Conservation (phyloP, 2,113 vertebrate genomes). For the Harpagus bidentatus region DNA sequence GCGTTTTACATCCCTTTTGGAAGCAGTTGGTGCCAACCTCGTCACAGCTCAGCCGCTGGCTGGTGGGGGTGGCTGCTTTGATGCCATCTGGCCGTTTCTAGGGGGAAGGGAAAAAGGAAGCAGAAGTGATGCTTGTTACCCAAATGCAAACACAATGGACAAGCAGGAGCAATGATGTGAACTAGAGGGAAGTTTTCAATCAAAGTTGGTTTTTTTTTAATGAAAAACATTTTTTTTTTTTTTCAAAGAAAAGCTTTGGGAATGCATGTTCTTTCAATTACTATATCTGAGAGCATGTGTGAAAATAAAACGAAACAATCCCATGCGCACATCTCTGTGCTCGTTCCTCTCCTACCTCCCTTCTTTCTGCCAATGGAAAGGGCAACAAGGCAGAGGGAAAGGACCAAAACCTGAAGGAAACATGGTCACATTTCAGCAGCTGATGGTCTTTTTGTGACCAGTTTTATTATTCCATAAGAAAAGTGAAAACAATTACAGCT, state of each 20-base stretch:
- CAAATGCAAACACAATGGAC: not conserved
- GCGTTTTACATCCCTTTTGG: not conserved
- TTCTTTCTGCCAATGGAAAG: not conserved
- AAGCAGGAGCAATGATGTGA: not conserved
- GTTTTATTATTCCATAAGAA: not conserved
- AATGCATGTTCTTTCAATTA: not conserved
- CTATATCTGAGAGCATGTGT: not conserved
- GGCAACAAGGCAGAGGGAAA: not conserved
- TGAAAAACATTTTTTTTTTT: not conserved
- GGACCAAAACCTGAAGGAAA: not conserved
- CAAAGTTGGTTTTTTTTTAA: not conserved
- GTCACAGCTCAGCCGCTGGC: not conserved
- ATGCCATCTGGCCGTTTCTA: not conserved
- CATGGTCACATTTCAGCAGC: not conserved
- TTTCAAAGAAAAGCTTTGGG: not conserved
- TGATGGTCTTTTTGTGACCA: not conserved
- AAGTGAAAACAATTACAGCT: not conserved
- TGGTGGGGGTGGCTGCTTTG: rapidly evolving
- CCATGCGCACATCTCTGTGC: rapidly evolving
- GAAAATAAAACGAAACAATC: not conserved
- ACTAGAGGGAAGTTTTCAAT: not conserved
- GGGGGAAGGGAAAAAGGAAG: not conserved
- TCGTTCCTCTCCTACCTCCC: not conserved
- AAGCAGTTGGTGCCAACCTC: not conserved
- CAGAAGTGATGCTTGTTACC: not conserved